Conservation (phyloP, 92 coral and sea anemone species). For the Paragorgia papillata region DNA sequence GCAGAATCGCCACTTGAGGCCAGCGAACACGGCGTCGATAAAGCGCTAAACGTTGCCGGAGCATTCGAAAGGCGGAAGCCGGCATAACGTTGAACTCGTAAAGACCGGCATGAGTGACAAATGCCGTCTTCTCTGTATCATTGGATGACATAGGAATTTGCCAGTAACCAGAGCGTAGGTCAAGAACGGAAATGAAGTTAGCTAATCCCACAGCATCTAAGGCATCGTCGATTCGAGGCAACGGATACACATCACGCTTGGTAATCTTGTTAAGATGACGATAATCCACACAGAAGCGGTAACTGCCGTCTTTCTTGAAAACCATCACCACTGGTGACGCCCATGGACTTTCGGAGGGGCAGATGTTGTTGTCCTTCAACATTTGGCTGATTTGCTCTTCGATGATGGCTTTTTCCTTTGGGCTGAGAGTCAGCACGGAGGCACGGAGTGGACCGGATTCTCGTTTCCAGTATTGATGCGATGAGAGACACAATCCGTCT, state of each 20-base stretch:
- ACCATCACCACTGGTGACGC: slow-evolving; percentile 25
- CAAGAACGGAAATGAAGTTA: background rate
- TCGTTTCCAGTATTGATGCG: slow-evolving; percentile 49
- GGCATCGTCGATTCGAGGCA: background rate
- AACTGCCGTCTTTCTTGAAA: slow-evolving; percentile 1
- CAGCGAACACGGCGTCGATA: slow-evolving; percentile 6
- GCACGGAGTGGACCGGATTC: slow-evolving; percentile 40
- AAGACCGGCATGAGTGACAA: background rate
- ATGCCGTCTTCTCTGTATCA: background rate
- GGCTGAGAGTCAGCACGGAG: slow-evolving; percentile 53
- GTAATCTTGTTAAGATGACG: background rate
- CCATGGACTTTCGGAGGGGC: slow-evolving; percentile 40
- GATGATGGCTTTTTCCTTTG: slow-evolving; percentile 45
- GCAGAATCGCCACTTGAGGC: slow-evolving; percentile 2
- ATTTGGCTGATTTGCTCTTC: slow-evolving; percentile 39
- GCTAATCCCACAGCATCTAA: background rate
- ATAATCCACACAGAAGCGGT: background rate
- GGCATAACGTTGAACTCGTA: slow-evolving; percentile 19
- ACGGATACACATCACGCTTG: background rate
- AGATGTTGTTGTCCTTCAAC: slow-evolving; percentile 38
- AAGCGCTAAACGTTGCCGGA: background rate
- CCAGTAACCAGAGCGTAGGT: background rate
- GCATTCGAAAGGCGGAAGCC: background rate
- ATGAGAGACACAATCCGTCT: slow-evolving; percentile 15
- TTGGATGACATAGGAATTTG: background rate